Evolutionary conservation across 2,113 vertebrate genomes (phyloP).

Genomic region (Platichthys stellatus): DNA sequence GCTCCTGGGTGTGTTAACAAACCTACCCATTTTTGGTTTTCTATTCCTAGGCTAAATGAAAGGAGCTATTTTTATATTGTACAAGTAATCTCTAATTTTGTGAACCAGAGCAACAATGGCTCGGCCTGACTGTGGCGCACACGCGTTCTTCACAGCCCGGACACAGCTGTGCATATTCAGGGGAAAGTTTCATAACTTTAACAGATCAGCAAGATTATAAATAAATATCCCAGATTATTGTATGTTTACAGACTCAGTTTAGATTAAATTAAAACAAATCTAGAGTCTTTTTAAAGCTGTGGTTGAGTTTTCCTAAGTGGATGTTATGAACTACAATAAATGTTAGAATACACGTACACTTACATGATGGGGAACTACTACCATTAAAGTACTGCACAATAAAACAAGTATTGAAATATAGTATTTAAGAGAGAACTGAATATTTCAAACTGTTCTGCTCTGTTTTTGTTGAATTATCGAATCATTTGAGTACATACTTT

Average conservation of each 20-base stretch:
- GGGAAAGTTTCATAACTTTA: no score
- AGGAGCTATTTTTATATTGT: constrained; percentile 60
- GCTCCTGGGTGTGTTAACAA: constrained; percentile 48
- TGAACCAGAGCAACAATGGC: constrained; percentile 45
- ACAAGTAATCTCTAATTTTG: constrained; percentile 50
- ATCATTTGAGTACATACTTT: no score
- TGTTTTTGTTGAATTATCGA: no score
- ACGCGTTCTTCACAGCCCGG: constrained; percentile 9
- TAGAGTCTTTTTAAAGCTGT: neutral
- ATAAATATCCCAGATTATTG: no score
- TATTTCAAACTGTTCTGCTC: neutral
- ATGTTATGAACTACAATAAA: neutral
- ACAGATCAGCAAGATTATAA: no score
- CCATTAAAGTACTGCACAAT: neutral
- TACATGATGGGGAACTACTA: no score
- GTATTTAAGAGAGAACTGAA: neutral
- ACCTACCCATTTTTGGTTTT: constrained; percentile 48
- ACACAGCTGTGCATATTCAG: constrained; percentile 24
- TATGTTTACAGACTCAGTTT: neutral
- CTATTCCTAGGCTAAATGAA: constrained; percentile 65
- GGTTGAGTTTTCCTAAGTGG: neutral
- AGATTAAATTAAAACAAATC: neutral
- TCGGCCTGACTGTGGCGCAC: constrained; percentile 10
- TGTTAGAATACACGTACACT: no score
- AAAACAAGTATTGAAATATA: neutral